Evolutionary conservation across 2,113 vertebrate genomes (phyloP), one percentile per base, ranked within the genome.

Genomic region (Bucco capensis): DNA sequence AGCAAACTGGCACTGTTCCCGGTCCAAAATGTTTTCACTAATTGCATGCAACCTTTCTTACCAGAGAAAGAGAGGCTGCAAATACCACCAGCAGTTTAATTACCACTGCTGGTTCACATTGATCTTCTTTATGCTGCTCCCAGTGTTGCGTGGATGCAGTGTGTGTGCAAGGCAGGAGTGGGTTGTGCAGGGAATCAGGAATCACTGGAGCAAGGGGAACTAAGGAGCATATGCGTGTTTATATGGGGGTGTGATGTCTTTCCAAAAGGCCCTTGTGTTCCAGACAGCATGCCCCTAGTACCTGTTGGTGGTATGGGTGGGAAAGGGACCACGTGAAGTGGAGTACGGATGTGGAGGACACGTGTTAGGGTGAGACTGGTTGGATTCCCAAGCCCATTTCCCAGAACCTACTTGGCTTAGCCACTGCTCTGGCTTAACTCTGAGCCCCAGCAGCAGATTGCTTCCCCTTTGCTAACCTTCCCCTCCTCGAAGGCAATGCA

Each of bases 1-100:
- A 93, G 65, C 80, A 94, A 86, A 86, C 92, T 96, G 94, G 96
- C 93, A 91, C 67, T 37, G 54, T 94, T 94, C 92, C 90, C 93
- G 93, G 92, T 69, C 83, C 96, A 87, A 95, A 96, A 96, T 94
- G 88, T 96, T 96, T 96, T 86, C 83, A 89, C 93, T 96, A 93
- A 94, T 94, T 96, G 93, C 86, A 40, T 90, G 89, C 92, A 96
- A 93, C 92, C 89, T 89, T 96, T 65, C 92, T 89, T 93, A 82
- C 54, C 50, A 84, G 74, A 83, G 62, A 77, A 67, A 75, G 78
- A 88, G 86, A 64, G 79, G 30, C 77, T 92, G 90, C 90, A 92
- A 88, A 90, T 92, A 93, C 88, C 81, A 82, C 66, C 4, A 5
- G 81, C 81, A 64, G 86, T 94, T 94, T 96, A 96, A 95, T 94